phyloP scores from a whole-genome alignment of 2,888 invertebrate genomes.

The Caradrina kadenii region DNA sequence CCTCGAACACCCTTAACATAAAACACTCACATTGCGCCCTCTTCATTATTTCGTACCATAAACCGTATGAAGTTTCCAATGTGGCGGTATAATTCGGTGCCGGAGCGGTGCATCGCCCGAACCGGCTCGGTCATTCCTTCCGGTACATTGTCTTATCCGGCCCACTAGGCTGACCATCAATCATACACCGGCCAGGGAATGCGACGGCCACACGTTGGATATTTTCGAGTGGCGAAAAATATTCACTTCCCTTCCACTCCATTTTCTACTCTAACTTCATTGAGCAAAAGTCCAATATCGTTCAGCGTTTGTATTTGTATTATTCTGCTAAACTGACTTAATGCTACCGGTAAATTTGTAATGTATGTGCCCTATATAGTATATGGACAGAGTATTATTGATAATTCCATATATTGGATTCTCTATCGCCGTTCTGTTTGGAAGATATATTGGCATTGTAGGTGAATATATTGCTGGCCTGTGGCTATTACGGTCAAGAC shows the following conservation, averaged over 20 bases:
- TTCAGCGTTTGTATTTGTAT: conserved; percentile 10
- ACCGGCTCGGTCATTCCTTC: conserved; percentile 75
- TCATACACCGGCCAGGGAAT: conserved; percentile 68
- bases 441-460: conserved; percentile 21
- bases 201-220: conserved; percentile 61
- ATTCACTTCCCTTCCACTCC: conserved; percentile 12
- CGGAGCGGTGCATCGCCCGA: conserved; percentile 54
- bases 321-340: conserved; percentile 61
- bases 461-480: conserved; percentile 29
- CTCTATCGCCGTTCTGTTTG: conserved; percentile 23
- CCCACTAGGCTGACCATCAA: conserved; percentile 74
- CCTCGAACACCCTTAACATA: not conserved
- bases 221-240: conserved; percentile 65
- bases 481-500: conserved; percentile 14
- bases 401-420: conserved; percentile 55
- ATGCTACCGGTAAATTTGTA: conserved; percentile 59
- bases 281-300: conserved; percentile 9
- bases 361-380: conserved; percentile 46
- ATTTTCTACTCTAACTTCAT: conserved; percentile 42
- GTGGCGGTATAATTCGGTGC: conserved; percentile 50
- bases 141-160: conserved; percentile 85
- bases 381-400: conserved; percentile 45
- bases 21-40: conserved; percentile 16
- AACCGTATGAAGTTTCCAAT: conserved; percentile 53
- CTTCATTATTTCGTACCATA: conserved; percentile 61